phyloP scores from a whole-genome alignment of 2,113 vertebrate genomes.

The Synchiropus splendidus region DNA sequence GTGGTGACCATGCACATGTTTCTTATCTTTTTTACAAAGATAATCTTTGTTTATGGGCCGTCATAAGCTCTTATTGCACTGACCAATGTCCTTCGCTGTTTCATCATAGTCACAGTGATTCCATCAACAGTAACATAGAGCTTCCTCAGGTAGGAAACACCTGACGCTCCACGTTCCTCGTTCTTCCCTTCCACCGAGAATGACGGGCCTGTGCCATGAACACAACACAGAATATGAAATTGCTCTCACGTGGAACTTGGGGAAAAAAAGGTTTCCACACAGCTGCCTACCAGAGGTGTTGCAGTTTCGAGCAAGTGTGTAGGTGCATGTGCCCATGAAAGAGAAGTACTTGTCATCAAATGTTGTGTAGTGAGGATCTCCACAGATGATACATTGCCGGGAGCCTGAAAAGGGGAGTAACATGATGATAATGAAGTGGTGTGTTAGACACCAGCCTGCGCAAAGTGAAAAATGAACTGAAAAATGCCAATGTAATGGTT shows the following conservation, averaged over 20 bases:
- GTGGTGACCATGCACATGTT: no score
- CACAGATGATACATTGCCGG: conserved; percentile 70
- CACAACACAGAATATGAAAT: no score
- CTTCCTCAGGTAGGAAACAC: conserved; percentile 63
- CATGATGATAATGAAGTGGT: no score
- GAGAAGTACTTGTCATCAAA: conserved; percentile 72
- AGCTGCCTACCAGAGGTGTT: no score
- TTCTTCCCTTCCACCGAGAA: conserved; percentile 74
- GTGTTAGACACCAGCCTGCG: no score
- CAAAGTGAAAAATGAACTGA: no score
- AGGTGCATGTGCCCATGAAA: conserved; percentile 83
- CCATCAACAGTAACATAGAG: conserved; percentile 62
- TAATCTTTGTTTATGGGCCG: neutral
- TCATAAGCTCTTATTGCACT: conserved; percentile 21
- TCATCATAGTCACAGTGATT: conserved; percentile 68
- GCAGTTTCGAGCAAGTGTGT: conserved; percentile 67
- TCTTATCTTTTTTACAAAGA: no score
- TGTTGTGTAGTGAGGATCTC: conserved; percentile 79
- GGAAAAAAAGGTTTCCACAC: no score
- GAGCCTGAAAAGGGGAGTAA: no score
- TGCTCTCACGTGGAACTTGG: no score
- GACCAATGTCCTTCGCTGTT: conserved; percentile 59
- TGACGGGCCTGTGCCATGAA: conserved; percentile 53
- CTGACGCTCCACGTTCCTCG: conserved; percentile 59
- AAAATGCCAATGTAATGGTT: no score